Evolutionary conservation across 2,113 vertebrate genomes (phyloP).

Genomic region (Sprattus sprattus): DNA sequence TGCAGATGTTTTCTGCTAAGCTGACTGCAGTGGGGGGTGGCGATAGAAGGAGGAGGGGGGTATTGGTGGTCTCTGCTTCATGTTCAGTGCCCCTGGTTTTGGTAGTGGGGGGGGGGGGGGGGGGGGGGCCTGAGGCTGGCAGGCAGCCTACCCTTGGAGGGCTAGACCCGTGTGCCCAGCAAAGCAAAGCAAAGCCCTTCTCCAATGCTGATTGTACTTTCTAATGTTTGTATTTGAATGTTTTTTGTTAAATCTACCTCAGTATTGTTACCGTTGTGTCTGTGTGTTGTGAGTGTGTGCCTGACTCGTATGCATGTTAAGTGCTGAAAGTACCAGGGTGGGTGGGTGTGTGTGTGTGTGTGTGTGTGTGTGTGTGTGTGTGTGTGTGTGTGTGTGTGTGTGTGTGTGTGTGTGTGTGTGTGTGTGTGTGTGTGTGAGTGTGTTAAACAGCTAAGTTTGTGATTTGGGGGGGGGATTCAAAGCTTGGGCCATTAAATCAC

Average conservation of each 20-base stretch:
- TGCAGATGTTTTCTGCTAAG: background rate
- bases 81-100: background rate
- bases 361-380: slow-evolving; percentile 34
- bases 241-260: slow-evolving; percentile 86
- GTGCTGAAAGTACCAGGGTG: background rate
- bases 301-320: background rate
- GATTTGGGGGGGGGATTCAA: background rate
- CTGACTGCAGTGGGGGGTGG: background rate
- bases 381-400: slow-evolving; percentile 10
- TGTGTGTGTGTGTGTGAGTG: background rate
- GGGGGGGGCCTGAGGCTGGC: background rate
- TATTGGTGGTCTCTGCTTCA: background rate
- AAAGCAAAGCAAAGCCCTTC: slow-evolving; percentile 13
- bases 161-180: background rate
- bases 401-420: slow-evolving; percentile 32
- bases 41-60: background rate
- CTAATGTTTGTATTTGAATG: slow-evolving; percentile 54
- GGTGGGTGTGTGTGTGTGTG: slow-evolving; percentile 49
- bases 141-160: background rate
- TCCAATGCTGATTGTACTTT: slow-evolving; percentile 67
- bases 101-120: too few species aligned
- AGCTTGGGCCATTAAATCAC: background rate
- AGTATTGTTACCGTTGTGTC: slow-evolving; percentile 65
- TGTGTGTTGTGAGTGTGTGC: slow-evolving; percentile 49
- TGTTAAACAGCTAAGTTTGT: background rate